Evolutionary conservation across 1,140 invertebrate genomes (phyloP), one percentile per base, ranked within the genome.

Genomic region (Pogonognathellus flavescens): DNA sequence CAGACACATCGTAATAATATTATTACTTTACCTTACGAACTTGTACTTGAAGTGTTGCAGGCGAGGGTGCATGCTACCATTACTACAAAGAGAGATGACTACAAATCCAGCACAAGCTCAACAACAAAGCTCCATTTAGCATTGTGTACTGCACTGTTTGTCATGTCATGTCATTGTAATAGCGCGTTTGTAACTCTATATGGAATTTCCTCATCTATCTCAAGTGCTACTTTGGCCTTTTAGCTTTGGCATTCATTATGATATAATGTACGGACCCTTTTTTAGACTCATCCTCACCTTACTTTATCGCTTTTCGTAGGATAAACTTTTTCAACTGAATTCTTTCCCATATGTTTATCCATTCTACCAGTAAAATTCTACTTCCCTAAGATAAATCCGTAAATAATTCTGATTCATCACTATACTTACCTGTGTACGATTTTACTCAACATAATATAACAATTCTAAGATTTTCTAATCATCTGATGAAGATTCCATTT

Each of bases 81-180:
- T 41, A 41, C 6, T 41, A 41, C 31, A 41, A 41, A 41, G 31
- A 41, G 6, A 41, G 31, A 41, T 41, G 31, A 41, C 31, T 41
- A 41, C 31, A 41, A 41, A 20, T 66, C 22, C 20, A 66, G 62
- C 62, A 31, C 20, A 66, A 25, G 16, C 53, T 16, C 62, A 66
- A 50, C 70, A 76, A 76, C 70, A 66, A 66, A 66, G 62, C 20
- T 66, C 62, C 62, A 50, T 76, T 41, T 31, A 76, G 31, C 70
- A 76, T 76, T 76, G 31, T 76, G 70, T 50, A 76, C 41, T 25
- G 70, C n/a, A 76, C 70, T 76, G 70, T 76, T 76, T 76, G 70
- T 76, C 70, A 76, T 81, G 80, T 81, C 80, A 81, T 81, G 80
- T 81, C 80, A 81, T 57, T 81, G 22, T 59, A 81, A 81, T 81